Percentiles rank a stretch among this genome's conserved stretches.
These are phyloP conservation scores for Taeniopygia guttata DNA, from an alignment of 2,797 vertebrate genomes.

Conservation along the genomic window DNA sequence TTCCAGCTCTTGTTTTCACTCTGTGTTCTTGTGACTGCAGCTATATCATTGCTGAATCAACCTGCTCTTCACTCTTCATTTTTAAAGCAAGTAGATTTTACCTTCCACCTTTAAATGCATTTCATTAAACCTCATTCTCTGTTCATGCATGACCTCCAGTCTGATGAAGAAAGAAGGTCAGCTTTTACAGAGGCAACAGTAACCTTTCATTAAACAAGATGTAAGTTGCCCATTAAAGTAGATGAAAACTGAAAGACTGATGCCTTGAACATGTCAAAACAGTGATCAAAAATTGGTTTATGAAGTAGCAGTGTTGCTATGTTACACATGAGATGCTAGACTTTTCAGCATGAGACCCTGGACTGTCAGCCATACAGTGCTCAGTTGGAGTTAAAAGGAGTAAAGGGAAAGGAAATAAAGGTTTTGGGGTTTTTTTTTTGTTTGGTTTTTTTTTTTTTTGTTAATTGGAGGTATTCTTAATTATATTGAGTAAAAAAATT, in stretches of 20 bases:
- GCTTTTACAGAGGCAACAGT: neutral
- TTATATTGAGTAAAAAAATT: neutral
- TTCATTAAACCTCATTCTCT: neutral
- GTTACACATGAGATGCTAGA: neutral
- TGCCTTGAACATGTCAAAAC: neutral
- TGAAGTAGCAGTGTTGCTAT: neutral
- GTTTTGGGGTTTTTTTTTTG: no score
- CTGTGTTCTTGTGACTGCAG: neutral
- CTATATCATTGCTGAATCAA: neutral
- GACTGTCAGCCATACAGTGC: neutral
- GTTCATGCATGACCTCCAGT: neutral
- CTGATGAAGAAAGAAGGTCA: slow-evolving; percentile 9
- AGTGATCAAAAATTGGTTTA: neutral
- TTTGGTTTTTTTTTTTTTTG: neutral
- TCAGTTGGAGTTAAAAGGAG: neutral
- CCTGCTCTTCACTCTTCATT: neutral
- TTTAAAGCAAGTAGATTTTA: neutral
- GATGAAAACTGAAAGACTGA: neutral
- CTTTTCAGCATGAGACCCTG: neutral
- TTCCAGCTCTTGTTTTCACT: neutral
- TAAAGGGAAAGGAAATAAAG: neutral
- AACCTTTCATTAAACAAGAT: slow-evolving; percentile 1
- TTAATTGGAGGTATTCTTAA: neutral
- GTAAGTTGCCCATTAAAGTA: neutral
- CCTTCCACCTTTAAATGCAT: neutral